Evolutionary conservation across 2,888 invertebrate species (phyloP).

Genomic region (Chaetogeoica ovagalla): DNA sequence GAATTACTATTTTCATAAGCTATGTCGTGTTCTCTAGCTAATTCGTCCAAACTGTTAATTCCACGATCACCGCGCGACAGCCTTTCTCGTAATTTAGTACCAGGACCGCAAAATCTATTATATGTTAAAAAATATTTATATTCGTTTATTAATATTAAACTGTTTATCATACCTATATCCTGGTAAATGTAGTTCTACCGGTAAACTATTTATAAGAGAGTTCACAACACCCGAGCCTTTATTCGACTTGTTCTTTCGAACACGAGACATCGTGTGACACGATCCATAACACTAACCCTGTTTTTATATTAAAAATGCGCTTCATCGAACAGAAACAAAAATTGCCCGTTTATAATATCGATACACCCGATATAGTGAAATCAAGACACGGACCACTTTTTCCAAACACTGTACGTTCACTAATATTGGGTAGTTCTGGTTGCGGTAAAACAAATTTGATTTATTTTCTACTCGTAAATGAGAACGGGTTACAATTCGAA

Average conservation of each 20-base stretch:
- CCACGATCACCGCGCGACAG: neutral
- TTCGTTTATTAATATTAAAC: neutral
- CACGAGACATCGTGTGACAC: neutral
- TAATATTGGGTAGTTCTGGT: too few species aligned
- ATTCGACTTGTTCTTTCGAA: neutral
- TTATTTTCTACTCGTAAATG: too few species aligned
- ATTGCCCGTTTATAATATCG: neutral
- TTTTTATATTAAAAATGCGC: neutral
- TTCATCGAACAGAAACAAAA: neutral
- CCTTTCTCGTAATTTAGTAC: neutral
- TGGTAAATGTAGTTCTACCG: constrained; percentile 19
- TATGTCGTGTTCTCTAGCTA: too few species aligned
- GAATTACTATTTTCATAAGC: too few species aligned
- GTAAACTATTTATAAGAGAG: neutral
- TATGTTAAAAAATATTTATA: neutral
- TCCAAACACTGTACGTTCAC: too few species aligned
- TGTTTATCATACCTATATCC: neutral
- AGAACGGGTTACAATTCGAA: too few species aligned
- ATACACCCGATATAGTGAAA: too few species aligned
- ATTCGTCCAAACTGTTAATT: neutral
- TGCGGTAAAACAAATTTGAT: too few species aligned
- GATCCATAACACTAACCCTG: neutral
- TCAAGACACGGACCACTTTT: too few species aligned
- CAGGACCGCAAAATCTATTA: constrained; percentile 2
- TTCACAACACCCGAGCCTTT: constrained; percentile 1